A percentile compares a stretch with the other conserved stretches of the same genome.
These are phyloP conservation scores for Drosophila melanica DNA, from an alignment of 1,140 invertebrate genomes.

Conservation along the genomic window DNA sequence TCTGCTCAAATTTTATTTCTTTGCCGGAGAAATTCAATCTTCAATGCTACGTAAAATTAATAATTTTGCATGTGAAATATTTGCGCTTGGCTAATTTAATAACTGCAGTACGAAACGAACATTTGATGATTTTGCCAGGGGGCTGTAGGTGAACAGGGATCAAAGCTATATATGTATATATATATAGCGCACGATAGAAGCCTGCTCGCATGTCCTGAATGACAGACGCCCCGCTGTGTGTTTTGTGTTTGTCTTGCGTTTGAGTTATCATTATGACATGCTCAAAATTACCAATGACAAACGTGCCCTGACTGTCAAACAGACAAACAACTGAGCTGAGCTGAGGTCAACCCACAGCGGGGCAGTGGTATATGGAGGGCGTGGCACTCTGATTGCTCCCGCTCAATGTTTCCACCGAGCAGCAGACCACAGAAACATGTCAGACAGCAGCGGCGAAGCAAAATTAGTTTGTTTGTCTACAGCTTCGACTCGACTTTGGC, in stretches of 20 bases:
- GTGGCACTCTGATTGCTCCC: constrained; percentile 45
- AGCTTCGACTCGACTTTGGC: not conserved
- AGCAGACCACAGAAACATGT: constrained; percentile 51
- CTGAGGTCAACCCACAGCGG: constrained; percentile 38
- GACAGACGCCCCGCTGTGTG: constrained; percentile 14
- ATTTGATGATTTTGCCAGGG: constrained; percentile 21
- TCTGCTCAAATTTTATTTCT: not conserved
- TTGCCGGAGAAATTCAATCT: not conserved
- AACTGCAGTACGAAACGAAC: constrained; percentile 35
- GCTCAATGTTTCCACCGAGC: constrained; percentile 24
- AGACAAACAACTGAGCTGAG: constrained; percentile 17
- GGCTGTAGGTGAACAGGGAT: not conserved
- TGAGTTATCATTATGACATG: constrained; percentile 82
- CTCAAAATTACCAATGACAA: constrained; percentile 81
- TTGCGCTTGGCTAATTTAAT: constrained; percentile 61
- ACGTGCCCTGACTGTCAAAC: constrained; percentile 67
- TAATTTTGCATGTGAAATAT: constrained; percentile 57
- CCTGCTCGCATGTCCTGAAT: constrained; percentile 28
- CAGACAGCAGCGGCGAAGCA: constrained; percentile 53
- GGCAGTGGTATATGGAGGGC: not conserved
- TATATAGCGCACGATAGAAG: not conserved
- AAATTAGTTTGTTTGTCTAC: constrained; percentile 80
- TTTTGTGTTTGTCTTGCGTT: constrained; percentile 44
- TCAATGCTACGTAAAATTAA: constrained; percentile 14
- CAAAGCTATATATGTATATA: constrained; percentile 1